phyloP scores from a whole-genome alignment of 2,797 vertebrate genomes.

The Hyperoplus immaculatus region DNA sequence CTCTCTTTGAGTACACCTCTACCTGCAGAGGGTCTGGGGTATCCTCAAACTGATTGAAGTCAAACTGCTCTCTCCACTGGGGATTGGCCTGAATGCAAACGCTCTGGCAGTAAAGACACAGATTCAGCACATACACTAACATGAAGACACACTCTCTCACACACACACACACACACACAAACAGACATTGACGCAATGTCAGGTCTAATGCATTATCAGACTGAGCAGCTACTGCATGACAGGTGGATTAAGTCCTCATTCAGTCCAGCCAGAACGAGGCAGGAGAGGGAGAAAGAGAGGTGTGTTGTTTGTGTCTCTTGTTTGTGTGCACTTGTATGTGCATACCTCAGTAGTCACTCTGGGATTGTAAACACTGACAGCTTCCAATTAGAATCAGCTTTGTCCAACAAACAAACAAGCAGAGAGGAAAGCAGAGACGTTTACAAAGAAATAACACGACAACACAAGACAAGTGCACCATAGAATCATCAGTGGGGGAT shows the following conservation, averaged over 20 bases:
- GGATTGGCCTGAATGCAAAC: slow-evolving; percentile 95
- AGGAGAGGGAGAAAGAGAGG: slow-evolving; percentile 65
- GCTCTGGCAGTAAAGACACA: slow-evolving; percentile 83
- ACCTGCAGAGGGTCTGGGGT: slow-evolving; percentile 94
- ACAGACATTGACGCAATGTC: slow-evolving; percentile 51
- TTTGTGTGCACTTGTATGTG: slow-evolving; percentile 74
- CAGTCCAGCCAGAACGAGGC: slow-evolving; percentile 67
- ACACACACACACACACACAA: slow-evolving; percentile 9
- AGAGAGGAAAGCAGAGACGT: slow-evolving; percentile 83
- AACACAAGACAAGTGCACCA: slow-evolving; percentile 81
- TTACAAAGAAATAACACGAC: slow-evolving; percentile 85
- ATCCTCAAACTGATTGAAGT: slow-evolving; percentile 98
- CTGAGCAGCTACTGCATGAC: slow-evolving; percentile 74
- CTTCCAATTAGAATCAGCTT: slow-evolving; percentile 90
- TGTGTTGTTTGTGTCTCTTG: slow-evolving; percentile 61
- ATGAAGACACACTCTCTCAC: slow-evolving; percentile 27
- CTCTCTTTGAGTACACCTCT: slow-evolving; percentile 93
- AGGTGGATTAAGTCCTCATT: slow-evolving; percentile 81
- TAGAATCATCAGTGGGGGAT: slow-evolving; percentile 79
- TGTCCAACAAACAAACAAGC: slow-evolving; percentile 89
- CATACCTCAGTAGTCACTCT: slow-evolving; percentile 81
- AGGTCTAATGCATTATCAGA: slow-evolving; percentile 75
- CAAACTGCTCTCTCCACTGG: slow-evolving; percentile 98
- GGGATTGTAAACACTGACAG: slow-evolving; percentile 89
- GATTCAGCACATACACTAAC: slow-evolving; percentile 61